These are phyloP conservation scores for Drosophila pachea DNA, from an alignment of 1,140 invertebrate species.

Conservation along the genomic window DNA sequence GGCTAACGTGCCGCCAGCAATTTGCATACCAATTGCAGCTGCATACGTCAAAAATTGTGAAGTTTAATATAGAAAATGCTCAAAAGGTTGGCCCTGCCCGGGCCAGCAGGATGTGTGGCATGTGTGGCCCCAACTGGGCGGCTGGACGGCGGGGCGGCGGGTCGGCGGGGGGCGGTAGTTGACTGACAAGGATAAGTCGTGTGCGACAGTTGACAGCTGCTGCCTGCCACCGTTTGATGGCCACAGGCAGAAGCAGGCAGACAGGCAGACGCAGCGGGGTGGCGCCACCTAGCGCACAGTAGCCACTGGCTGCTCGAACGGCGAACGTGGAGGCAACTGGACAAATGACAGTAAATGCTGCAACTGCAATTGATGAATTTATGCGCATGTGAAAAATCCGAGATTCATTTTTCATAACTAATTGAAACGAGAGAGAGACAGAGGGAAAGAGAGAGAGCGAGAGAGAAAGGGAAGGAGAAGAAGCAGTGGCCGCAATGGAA, in stretches of 20 bases:
- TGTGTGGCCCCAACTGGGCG: neutral
- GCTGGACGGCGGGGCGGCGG: neutral
- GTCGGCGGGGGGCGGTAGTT: slow-evolving; percentile 33
- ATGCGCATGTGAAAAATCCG: slow-evolving; percentile 61
- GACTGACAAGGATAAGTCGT: slow-evolving; percentile 75
- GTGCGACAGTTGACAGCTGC: slow-evolving; percentile 77
- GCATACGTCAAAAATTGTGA: slow-evolving; percentile 73
- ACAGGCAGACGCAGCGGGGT: slow-evolving; percentile 22
- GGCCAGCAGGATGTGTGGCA: slow-evolving; percentile 6
- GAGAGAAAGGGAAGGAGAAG: slow-evolving; percentile 3
- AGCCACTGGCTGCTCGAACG: slow-evolving; percentile 34
- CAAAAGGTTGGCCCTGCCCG: slow-evolving; percentile 16
- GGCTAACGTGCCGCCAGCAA: slow-evolving; percentile 53
- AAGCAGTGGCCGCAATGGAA: neutral
- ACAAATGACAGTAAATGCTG: slow-evolving; percentile 67
- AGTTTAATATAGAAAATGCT: slow-evolving; percentile 77
- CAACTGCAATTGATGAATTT: slow-evolving; percentile 71
- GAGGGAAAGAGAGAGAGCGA: neutral
- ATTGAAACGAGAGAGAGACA: slow-evolving; percentile 48
- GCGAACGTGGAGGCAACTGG: slow-evolving; percentile 47
- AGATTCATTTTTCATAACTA: slow-evolving; percentile 75
- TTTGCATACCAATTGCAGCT: slow-evolving; percentile 72
- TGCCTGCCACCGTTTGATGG: slow-evolving; percentile 67
- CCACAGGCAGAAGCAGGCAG: slow-evolving; percentile 7
- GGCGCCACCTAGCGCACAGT: slow-evolving; percentile 17